These are phyloP conservation scores for Phenganax marumi DNA, from an alignment of 92 coral and sea anemone genomes.

Conservation along the genomic window DNA sequence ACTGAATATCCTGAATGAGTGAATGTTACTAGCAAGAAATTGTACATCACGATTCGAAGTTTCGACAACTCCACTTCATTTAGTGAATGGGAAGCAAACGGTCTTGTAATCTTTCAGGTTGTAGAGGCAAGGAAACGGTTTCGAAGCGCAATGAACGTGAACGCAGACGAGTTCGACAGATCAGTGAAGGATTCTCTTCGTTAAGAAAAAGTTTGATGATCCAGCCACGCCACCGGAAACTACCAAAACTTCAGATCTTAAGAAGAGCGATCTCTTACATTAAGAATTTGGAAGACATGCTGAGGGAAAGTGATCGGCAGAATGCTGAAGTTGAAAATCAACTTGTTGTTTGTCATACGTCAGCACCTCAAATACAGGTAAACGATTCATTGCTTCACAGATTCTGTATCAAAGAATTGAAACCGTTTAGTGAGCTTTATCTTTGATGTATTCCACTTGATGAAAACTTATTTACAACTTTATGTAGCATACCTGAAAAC, in stretches of 20 bases:
- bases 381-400: not conserved
- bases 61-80: not conserved
- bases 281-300: conserved; percentile 75
- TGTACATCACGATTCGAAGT: too few species aligned
- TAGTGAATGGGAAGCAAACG: not conserved
- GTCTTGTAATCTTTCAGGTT: not conserved
- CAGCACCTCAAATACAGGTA: not conserved
- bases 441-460: not conserved
- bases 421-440: not conserved
- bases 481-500: not conserved
- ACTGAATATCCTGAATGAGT: too few species aligned
- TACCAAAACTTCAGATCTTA: conserved; percentile 91
- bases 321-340: not conserved
- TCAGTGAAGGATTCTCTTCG: conserved; percentile 91
- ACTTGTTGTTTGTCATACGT: not conserved
- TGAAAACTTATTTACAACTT: not conserved
- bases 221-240: conserved; percentile 78
- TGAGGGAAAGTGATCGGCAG: conserved; percentile 65
- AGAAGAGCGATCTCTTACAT: conserved; percentile 89
- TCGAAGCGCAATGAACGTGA: conserved; percentile 81
- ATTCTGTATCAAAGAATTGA: too few species aligned
- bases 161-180: conserved; percentile 83
- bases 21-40: too few species aligned
- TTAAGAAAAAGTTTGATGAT: conserved; percentile 80
- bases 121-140: not conserved